These are phyloP conservation scores for Aphelenchoides fujianensis DNA, from an alignment of 1,140 invertebrate species.

Conservation along the genomic window DNA sequence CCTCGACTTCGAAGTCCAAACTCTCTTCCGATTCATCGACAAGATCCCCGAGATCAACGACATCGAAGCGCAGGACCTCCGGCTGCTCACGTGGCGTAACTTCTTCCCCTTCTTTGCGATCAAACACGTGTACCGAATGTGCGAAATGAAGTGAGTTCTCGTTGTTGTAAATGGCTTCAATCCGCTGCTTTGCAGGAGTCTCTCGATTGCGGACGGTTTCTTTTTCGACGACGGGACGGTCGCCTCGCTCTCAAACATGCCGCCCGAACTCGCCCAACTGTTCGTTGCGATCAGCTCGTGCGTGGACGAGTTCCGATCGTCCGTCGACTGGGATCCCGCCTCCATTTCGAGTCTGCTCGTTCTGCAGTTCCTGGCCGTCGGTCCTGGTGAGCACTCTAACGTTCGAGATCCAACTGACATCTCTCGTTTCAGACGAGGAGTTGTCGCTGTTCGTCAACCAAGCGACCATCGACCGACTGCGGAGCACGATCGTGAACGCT, in stretches of 20 bases:
- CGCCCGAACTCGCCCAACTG: conserved; percentile 43
- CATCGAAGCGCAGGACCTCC: conserved; percentile 39
- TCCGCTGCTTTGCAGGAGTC: conserved; percentile 16
- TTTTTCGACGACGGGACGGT: conserved; percentile 52
- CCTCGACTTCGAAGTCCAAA: conserved; percentile 46
- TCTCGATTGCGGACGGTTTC: conserved; percentile 32
- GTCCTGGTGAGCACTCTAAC: conserved; percentile 34
- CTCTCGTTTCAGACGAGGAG: conserved; percentile 48
- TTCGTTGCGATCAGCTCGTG: conserved; percentile 42
- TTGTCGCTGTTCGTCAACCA: conserved; percentile 33
- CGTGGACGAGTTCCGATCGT: conserved; percentile 32
- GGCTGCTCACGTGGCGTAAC: conserved; percentile 43
- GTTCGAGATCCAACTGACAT: conserved; percentile 8
- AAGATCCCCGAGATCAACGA: conserved; percentile 54
- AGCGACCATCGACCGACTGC: conserved; percentile 45
- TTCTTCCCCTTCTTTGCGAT: conserved; percentile 59
- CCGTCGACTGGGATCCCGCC: conserved; percentile 55
- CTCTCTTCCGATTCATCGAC: conserved; percentile 40
- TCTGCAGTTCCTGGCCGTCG: conserved; percentile 47
- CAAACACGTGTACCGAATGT: conserved; percentile 41
- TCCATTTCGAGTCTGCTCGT: conserved; percentile 54
- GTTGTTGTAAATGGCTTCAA: neutral
- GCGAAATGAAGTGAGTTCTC: conserved; percentile 30
- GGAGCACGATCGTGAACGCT: conserved; percentile 60
- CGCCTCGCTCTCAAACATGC: conserved; percentile 32